A percentile compares a stretch with the other conserved stretches of the same genome.
Conservation (phyloP, 2,888 invertebrate genomes). For the Netelia fuscicornis region DNA sequence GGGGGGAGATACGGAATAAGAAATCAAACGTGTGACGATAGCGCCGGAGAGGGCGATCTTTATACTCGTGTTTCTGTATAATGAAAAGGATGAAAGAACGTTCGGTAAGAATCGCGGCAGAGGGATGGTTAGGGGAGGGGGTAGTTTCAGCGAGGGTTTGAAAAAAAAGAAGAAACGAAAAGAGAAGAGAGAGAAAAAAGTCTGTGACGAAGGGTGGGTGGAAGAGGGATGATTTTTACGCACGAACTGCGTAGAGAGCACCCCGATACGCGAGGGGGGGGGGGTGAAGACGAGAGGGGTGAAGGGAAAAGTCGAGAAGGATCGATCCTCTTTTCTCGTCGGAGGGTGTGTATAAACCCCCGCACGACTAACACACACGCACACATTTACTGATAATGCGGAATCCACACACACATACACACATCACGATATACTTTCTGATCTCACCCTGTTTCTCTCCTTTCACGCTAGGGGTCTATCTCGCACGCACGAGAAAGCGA, state of each 20-base stretch:
- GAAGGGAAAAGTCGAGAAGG: conserved; percentile 62
- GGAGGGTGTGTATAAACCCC: conserved; percentile 18
- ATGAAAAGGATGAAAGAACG: conserved; percentile 58
- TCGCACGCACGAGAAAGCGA: conserved; percentile 36
- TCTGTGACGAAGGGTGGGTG: conserved; percentile 68
- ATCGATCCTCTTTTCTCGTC: conserved; percentile 67
- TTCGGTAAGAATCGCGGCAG: neutral
- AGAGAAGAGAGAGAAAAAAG: conserved; percentile 68
- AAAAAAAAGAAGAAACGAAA: conserved; percentile 64
- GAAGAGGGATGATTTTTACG: conserved; percentile 80
- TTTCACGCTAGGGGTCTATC: conserved; percentile 28
- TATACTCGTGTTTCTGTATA: conserved; percentile 15
- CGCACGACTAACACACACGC: conserved; percentile 53
- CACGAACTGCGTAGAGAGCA: conserved; percentile 78
- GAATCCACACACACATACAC: conserved; percentile 9
- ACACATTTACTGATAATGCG: conserved; percentile 2
- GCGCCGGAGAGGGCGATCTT: neutral
- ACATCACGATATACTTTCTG: conserved; percentile 35
- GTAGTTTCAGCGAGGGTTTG: conserved; percentile 49
- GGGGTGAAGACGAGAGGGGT: conserved; percentile 37
- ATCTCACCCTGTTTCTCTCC: conserved; percentile 74
- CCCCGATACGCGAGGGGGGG: conserved; percentile 75
- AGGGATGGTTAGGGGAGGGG: neutral
- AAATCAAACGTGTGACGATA: neutral
- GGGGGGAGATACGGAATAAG: neutral